These are phyloP conservation scores for Galagoides demidoff DNA, from an alignment of 2,797 vertebrate genomes.

Conservation along the genomic window DNA sequence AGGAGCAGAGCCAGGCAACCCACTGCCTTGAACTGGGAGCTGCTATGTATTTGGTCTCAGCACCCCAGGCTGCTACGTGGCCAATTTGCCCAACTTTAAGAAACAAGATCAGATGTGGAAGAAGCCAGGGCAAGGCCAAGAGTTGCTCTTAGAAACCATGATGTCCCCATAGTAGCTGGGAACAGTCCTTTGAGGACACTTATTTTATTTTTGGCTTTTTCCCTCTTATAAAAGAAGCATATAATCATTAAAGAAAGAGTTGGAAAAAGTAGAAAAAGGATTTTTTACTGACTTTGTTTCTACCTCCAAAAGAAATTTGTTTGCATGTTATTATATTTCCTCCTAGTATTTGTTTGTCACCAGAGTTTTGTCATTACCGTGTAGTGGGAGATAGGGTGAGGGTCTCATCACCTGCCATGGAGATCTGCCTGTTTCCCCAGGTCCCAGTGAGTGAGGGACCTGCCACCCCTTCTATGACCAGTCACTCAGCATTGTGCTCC, in stretches of 20 bases:
- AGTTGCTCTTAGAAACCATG: background rate
- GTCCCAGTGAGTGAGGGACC: background rate
- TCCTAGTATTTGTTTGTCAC: background rate
- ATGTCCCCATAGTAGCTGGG: background rate
- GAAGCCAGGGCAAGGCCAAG: background rate
- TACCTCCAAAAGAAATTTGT: background rate
- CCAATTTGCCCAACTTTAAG: background rate
- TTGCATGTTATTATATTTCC: background rate
- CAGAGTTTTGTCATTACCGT: background rate
- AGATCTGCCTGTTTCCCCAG: background rate
- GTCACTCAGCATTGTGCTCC: background rate
- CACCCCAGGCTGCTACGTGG: background rate
- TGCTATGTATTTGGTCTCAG: background rate
- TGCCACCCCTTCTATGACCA: background rate
- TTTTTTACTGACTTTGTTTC: background rate
- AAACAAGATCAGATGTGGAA: background rate
- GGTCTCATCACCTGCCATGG: background rate
- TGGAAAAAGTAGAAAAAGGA: background rate
- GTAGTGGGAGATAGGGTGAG: background rate
- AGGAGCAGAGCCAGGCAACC: background rate
- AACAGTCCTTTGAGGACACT: background rate
- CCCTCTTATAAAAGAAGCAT: constrained; percentile 17
- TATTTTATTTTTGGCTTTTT: background rate
- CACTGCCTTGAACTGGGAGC: background rate
- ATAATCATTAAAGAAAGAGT: background rate